A percentile compares a stretch with the other conserved stretches of the same genome.
Conservation (phyloP, 2,113 vertebrate genomes). For the Ophthalmolycus amberensis region DNA sequence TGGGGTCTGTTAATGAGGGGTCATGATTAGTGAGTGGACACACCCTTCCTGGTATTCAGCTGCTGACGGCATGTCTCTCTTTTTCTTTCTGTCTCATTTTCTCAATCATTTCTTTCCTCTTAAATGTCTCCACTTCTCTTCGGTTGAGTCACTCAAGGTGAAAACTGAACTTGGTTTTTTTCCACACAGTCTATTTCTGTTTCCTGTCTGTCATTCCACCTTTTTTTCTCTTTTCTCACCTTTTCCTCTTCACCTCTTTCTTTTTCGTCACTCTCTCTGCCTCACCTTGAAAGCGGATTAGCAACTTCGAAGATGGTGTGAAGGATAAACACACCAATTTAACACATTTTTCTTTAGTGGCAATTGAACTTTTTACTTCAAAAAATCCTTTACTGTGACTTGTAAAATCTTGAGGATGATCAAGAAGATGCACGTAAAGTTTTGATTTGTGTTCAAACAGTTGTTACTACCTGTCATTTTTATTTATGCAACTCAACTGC, state of each 20-base stretch:
- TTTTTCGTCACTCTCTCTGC: constrained; percentile 16
- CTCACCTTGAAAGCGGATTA: constrained; percentile 52
- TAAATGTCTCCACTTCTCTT: constrained; percentile 1
- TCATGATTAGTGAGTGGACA: constrained; percentile 68
- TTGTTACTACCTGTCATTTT: background rate
- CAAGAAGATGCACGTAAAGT: background rate
- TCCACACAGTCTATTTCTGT: constrained; percentile 51
- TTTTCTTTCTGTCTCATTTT: background rate
- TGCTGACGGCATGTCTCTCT: constrained; percentile 6
- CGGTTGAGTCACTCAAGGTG: background rate
- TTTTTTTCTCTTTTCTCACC: constrained; percentile 55
- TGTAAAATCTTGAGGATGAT: constrained; percentile 4
- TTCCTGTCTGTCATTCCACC: constrained; percentile 28
- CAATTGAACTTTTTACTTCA: background rate
- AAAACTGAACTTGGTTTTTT: constrained; percentile 16
- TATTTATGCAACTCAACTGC: background rate
- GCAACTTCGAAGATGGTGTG: constrained; percentile 6
- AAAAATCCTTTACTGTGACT: background rate
- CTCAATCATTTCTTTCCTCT: background rate
- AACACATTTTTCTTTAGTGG: background rate
- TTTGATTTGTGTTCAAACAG: background rate
- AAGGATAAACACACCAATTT: background rate
- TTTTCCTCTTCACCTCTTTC: constrained; percentile 24
- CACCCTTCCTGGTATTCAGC: constrained; percentile 82
- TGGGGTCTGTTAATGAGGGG: constrained; percentile 57